Evolutionary conservation across 2,113 vertebrate genomes (phyloP), one percentile per base, ranked within the genome.

Genomic region (Cryptomyrus ogoouensis): DNA sequence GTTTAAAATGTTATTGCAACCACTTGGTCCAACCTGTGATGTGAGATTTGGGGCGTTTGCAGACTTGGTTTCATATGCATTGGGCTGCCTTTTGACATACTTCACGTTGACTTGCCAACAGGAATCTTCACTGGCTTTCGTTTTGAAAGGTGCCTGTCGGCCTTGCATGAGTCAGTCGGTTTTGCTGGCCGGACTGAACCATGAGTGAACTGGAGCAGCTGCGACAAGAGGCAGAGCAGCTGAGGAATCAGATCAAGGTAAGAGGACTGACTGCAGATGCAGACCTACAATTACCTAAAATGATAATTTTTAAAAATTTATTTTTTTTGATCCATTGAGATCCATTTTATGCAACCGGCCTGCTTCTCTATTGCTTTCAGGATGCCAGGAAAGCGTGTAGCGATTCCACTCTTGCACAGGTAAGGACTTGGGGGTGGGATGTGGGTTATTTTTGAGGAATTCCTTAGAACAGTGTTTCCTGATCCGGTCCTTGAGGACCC

Each of bases 181-280:
- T 89, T 53, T 83, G 90, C 52, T 77, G 91, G 93, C 90, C 17
- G 92, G 93, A 90, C 90, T 91, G 93, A 95, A 89, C 94, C 91
- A 99, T 99, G 98, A 99, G 98, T 91, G 98, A 99, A 94, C 96
- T 99, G 95, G 98, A 99, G 93, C 98, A 99, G 96, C 95, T 99
- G 94, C 97, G 98, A 91, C 98, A 99, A 95, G 98, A 99, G 94
- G 98, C 98, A 0, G 98, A 99, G 91, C 98, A 99, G 89, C 97
- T 99, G 91, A 96, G 98, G 93, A 98, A 96, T 95, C 98, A 99
- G 93, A 99, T 99, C 94, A 96, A 97, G 97, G 98, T 99, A 96
- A 94, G 96, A 89, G 53, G 42, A 3, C 42, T 13, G n/a, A 31
- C 27, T 31, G 10, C 27, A 62, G 46, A 46, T 24, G 21, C 88